Percentiles rank a stretch among this genome's conserved stretches.
Evolutionary conservation across 1,140 invertebrate genomes (phyloP).

Genomic region (Rhagoletis zephyria): DNA sequence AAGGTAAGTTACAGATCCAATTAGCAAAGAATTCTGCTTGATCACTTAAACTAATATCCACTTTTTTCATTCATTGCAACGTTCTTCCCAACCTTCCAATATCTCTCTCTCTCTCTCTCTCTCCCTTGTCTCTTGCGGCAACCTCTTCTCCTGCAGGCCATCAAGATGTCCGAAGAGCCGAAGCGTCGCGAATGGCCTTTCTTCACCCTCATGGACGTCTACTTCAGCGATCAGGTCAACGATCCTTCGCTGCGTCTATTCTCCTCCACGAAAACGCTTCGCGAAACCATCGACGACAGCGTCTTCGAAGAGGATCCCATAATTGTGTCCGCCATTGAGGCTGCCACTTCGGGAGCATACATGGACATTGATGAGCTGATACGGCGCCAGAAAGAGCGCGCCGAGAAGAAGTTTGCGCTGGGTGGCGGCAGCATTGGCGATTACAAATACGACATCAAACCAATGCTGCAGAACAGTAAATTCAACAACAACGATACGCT

Average conservation of each 20-base stretch:
- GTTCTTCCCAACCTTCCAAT: neutral
- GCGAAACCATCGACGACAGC: slow-evolving; percentile 71
- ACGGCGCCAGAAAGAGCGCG: slow-evolving; percentile 68
- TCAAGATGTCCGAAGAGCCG: slow-evolving; percentile 73
- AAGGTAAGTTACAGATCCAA: slow-evolving; percentile 61
- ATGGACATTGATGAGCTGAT: slow-evolving; percentile 72
- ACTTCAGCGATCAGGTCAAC: slow-evolving; percentile 73
- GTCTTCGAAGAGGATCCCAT: slow-evolving; percentile 73
- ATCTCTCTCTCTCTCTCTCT: neutral
- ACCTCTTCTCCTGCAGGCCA: slow-evolving; percentile 59
- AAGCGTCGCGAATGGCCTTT: slow-evolving; percentile 73
- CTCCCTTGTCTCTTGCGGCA: neutral
- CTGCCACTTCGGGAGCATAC: slow-evolving; percentile 70
- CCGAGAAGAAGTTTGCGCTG: slow-evolving; percentile 63
- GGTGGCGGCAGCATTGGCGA: slow-evolving; percentile 56
- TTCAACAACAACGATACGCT: slow-evolving; percentile 68
- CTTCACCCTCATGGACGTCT: slow-evolving; percentile 73
- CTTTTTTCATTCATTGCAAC: neutral
- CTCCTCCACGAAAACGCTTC: slow-evolving; percentile 72
- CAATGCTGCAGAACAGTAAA: slow-evolving; percentile 68
- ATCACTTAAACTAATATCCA: neutral
- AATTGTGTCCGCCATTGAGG: slow-evolving; percentile 71
- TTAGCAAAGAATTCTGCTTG: neutral
- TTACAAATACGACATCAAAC: slow-evolving; percentile 69
- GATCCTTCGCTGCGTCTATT: slow-evolving; percentile 72